A percentile compares a stretch with the other conserved stretches of the same genome.
Evolutionary conservation across 1,140 invertebrate genomes (phyloP).

Genomic region (Drosophila truncata): DNA sequence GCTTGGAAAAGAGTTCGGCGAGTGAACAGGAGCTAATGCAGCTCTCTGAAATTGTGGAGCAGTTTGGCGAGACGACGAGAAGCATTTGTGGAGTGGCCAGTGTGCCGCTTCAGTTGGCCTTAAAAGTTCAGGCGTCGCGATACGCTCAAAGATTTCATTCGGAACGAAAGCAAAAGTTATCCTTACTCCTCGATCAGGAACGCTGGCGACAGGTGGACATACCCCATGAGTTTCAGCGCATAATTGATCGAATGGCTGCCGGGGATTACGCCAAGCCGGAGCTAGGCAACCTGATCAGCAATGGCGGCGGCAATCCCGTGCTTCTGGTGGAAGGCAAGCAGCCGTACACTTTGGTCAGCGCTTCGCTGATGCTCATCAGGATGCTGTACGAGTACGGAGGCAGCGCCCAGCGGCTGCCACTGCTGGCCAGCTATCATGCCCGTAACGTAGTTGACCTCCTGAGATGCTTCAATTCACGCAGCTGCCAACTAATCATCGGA

Average conservation of each 20-base stretch:
- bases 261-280: conserved; percentile 80
- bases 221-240: conserved; percentile 92
- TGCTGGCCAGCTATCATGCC: conserved; percentile 89
- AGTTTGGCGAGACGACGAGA: conserved; percentile 92
- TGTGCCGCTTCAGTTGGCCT: conserved; percentile 92
- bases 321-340: conserved; percentile 92
- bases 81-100: conserved; percentile 92
- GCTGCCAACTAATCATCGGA: conserved; percentile 97
- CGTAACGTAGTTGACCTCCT: conserved; percentile 94
- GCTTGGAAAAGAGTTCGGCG: conserved; percentile 88
- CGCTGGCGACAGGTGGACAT: conserved; percentile 97
- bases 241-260: conserved; percentile 91
- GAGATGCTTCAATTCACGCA: conserved; percentile 95
- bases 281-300: conserved; percentile 70
- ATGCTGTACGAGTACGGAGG: conserved; percentile 96
- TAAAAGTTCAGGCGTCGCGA: conserved; percentile 95
- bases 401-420: conserved; percentile 89
- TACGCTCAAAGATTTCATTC: conserved; percentile 97
- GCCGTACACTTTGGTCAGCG: conserved; percentile 93
- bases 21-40: conserved; percentile 92
- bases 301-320: conserved; percentile 83
- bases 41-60: conserved; percentile 92
- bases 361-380: conserved; percentile 93
- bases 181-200: conserved; percentile 94
- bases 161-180: conserved; percentile 94